These are phyloP conservation scores for Chloropsis hardwickii DNA, from an alignment of 2,113 vertebrate species.

Conservation along the genomic window DNA sequence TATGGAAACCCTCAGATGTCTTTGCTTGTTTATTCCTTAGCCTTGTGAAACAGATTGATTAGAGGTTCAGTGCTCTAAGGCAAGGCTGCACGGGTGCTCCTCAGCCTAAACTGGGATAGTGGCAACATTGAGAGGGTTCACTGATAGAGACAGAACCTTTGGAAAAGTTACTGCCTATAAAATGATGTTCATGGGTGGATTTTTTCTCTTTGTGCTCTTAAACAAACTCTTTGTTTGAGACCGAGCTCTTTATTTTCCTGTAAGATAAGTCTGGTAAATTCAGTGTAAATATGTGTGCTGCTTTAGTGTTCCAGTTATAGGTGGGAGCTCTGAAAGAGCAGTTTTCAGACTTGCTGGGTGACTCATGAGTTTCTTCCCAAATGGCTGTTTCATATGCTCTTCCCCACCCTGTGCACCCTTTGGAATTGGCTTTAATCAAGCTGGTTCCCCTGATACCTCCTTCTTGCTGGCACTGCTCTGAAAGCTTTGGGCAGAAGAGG, in stretches of 20 bases:
- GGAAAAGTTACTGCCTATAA: background rate
- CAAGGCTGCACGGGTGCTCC: background rate
- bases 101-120: background rate
- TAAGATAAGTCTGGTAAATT: background rate
- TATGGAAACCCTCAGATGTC: background rate
- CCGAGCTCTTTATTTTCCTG: background rate
- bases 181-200: rapidly evolving
- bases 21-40: background rate
- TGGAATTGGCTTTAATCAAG: background rate
- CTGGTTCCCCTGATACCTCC: background rate
- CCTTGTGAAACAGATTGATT: background rate
- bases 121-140: background rate
- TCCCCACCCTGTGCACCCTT: background rate
- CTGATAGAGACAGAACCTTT: background rate
- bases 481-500: background rate
- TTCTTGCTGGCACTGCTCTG: background rate
- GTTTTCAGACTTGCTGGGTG: background rate
- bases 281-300: background rate
- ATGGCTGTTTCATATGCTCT: background rate
- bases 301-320: background rate
- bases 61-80: background rate
- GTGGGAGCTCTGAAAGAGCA: background rate
- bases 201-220: background rate
- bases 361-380: background rate
- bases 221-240: background rate